Base-by-base conservation (phyloP, 2,797 vertebrate species). In the Natrix natrix region DNA sequence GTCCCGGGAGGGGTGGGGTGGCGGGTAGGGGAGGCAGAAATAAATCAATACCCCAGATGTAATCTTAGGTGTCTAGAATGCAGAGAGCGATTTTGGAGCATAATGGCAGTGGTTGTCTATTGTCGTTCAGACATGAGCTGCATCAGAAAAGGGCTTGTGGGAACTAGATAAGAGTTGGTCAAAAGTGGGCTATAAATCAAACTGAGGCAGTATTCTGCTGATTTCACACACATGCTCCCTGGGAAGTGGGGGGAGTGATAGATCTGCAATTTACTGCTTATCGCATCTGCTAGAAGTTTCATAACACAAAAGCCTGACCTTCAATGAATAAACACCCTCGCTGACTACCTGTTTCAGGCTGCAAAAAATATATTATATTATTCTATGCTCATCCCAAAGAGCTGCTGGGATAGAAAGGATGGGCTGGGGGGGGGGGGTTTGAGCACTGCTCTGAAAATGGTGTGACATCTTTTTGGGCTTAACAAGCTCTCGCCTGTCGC, bases 11-110 rank as follows among this genome's bases (percentile, higher is more conserved):
- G 92, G 59, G 93, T 26, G 43, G 37, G 26, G 37, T 24, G 74
- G 90, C 48, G 90, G 93, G 93, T 1, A 0, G 0, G 0, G 14
- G 3, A 95, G 94, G 94, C 95, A 93, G 97, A 94, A 97, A 98
- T 99, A 99, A 99, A 99, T 99, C 99, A 99, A 98, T 98, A 97
- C 96, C 97, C 98, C 96, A 98, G 99, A 99, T 99, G 98, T 99
- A 99, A 99, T 99, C 99, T 99, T 98, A 97, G 97, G 98, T 98
- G 98, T 98, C 98, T 98, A 98, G 98, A 99, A 99, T 98, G 98
- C 98, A 97, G 97, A 98, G 98, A 97, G 98, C 98, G 98, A 98
- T 98, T 98, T 98, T 97, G 94, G 97, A 98, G 98, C 98, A 98
- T 99, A 99, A 99, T 99, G 98, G 98, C 97, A 98, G 97, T 97